phyloP scores from a whole-genome alignment of 2,797 vertebrate genomes.

The Tarsius wallacei region DNA sequence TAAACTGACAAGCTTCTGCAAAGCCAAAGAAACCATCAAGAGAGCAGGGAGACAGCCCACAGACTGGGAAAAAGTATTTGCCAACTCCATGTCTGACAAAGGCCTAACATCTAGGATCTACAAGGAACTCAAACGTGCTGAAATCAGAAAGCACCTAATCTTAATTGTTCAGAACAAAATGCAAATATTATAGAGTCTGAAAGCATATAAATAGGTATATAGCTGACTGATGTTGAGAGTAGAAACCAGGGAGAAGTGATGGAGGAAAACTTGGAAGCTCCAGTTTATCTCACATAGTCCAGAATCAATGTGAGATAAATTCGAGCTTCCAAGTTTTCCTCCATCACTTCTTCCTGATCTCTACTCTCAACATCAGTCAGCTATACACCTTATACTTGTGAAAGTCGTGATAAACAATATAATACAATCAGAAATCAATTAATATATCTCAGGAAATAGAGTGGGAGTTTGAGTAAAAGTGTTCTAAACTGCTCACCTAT shows the following conservation, averaged over 20 bases:
- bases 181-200: neutral
- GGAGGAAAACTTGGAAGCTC: neutral
- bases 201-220: neutral
- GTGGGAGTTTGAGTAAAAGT: neutral
- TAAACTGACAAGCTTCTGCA: too few relatives aligned
- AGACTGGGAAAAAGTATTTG: too few relatives aligned
- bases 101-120: too few relatives aligned
- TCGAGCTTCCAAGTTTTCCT: too few relatives aligned
- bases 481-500: slow-evolving; percentile 1
- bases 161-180: slow-evolving; percentile 18
- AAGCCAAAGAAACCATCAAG: too few relatives aligned
- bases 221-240: neutral
- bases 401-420: neutral
- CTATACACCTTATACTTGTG: neutral
- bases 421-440: neutral
- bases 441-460: neutral
- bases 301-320: neutral
- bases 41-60: too few relatives aligned
- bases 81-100: too few relatives aligned
- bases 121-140: too few relatives aligned
- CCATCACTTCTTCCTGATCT: too few relatives aligned
- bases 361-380: too few relatives aligned
- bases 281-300: neutral
- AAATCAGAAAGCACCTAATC: neutral
- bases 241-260: neutral